These are phyloP conservation scores for Rhinichthys osculus DNA, from an alignment of 2,797 vertebrate genomes.

Conservation along the genomic window DNA sequence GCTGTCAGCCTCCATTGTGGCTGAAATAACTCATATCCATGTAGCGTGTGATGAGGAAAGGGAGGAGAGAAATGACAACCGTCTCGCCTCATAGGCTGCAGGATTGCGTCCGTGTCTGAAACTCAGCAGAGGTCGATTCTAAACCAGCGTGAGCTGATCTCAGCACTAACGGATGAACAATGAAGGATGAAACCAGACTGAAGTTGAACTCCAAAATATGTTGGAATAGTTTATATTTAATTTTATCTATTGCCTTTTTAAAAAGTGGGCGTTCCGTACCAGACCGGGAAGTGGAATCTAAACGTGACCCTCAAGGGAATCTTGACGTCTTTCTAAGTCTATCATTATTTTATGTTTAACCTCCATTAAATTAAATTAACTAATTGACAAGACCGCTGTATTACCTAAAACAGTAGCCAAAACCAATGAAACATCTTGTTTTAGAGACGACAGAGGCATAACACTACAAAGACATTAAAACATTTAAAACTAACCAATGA, in stretches of 20 bases:
- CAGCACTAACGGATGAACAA: constrained; percentile 17
- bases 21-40: constrained; percentile 51
- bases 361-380: neutral
- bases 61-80: constrained; percentile 28
- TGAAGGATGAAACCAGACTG: constrained; percentile 12
- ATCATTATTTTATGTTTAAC: neutral
- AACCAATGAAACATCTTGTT: neutral
- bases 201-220: constrained; percentile 1
- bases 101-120: constrained; percentile 18
- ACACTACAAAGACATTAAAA: neutral
- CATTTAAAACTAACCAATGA: neutral
- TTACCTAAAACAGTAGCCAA: neutral
- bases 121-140: constrained; percentile 30
- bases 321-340: neutral
- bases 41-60: constrained; percentile 33
- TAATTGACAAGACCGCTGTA: neutral
- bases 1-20: constrained; percentile 39
- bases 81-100: constrained; percentile 22
- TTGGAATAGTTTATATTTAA: neutral
- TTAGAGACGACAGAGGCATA: neutral
- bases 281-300: neutral
- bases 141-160: constrained; percentile 33
- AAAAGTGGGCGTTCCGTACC: neutral
- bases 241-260: neutral
- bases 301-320: neutral